Evolutionary conservation across 1,140 invertebrate species (phyloP), one percentile per base, ranked within the genome.

Genomic region (Pseudomyrmex dendroicus): DNA sequence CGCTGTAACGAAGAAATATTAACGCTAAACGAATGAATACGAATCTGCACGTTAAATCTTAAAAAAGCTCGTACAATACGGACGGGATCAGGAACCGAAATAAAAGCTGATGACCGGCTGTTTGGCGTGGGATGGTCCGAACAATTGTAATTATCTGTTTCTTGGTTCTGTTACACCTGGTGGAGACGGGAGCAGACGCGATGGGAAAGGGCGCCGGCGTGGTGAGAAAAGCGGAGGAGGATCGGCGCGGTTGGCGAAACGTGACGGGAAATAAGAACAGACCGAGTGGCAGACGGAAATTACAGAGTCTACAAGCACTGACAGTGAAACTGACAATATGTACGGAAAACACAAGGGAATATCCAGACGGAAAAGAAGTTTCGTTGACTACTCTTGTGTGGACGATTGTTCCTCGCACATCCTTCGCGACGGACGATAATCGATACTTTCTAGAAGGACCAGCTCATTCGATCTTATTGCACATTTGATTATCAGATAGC

Each of bases 201-300:
- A 9, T n/a, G 57, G 62, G 66, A 13, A 20, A 2, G 50, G 50
- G 13, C 72, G 88, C 44, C 1, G 1, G 13, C 44, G 44, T 67
- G 80, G 83, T 84, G 87, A 89, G 85, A 82, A 86, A 82, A 77
- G 83, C 74, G 86, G 83, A 35, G 70, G 84, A 84, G 84, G 84
- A 67, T 85, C 87, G 83, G 83, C 86, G 87, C 84, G 89, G 73
- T 86, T 70, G 89, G 59, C 72, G 88, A 89, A 35, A 93, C 92
- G 91, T 93, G 92, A 93, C 91, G 91, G 92, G 92, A 93, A 93
- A 93, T 93, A 93, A 93, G 91, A 93, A 91, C 90, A 91, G 90
- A 90, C 86, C 92, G 90, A 92, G 90, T 90, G 91, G 89, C 89
- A 91, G 88, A 88, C 90, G 92, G 92, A 93, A 93, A 93, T 93